Conservation (phyloP, 2,888 invertebrate species). For the Polietes domitor region DNA sequence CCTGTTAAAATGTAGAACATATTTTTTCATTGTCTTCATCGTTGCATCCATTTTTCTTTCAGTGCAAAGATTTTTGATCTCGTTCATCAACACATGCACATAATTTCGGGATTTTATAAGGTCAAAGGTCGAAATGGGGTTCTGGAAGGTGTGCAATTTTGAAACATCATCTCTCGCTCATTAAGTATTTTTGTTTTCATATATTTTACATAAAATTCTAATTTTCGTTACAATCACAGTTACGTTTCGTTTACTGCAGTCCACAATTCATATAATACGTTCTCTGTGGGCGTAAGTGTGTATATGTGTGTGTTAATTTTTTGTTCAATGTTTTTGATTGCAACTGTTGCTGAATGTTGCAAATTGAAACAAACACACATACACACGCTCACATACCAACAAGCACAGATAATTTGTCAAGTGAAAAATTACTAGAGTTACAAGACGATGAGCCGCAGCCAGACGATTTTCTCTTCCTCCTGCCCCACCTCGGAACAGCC, state of each 20-base stretch:
- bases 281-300: conserved; percentile 31
- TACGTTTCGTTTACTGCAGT: not conserved
- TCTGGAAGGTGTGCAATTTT: not conserved
- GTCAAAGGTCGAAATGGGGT: too few species aligned
- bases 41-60: too few species aligned
- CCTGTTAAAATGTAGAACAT: too few species aligned
- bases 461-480: conserved; percentile 2
- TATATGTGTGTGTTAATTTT: conserved; percentile 39
- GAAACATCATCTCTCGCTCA: not conserved
- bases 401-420: conserved; percentile 77
- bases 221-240: not conserved
- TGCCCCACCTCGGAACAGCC: conserved; percentile 5
- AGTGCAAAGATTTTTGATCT: too few species aligned
- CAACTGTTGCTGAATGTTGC: conserved; percentile 51
- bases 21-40: too few species aligned
- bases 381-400: not conserved
- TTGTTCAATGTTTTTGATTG: conserved; percentile 52
- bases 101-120: too few species aligned
- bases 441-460: conserved; percentile 64
- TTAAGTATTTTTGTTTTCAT: not conserved
- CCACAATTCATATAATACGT: not conserved
- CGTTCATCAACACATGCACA: too few species aligned
- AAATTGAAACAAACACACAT: conserved; percentile 9
- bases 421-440: conserved; percentile 78
- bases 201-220: conserved; percentile 5